Base-by-base conservation (phyloP, 1,140 invertebrate genomes). In the Dryas iulia region DNA sequence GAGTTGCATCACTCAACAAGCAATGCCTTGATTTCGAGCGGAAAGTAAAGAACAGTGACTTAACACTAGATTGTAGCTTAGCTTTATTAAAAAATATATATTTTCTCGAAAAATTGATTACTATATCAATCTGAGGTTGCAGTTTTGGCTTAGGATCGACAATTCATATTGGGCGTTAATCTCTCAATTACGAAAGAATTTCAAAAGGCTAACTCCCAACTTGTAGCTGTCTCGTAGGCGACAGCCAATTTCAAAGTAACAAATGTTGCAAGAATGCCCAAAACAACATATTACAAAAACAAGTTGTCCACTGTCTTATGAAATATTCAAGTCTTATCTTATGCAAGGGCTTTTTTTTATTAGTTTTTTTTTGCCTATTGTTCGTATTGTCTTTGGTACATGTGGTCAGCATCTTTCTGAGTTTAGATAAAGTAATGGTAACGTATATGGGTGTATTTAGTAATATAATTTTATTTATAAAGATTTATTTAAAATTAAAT, bases 331-430 rank as follows among this genome's bases (percentile, higher is more conserved):
- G n/a, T 30, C 18, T 24, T 26, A 28, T 59, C n/a, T n/a, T 30
- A 59, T 59, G 58, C 31, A 59, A 59, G 39, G 18, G n/a, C 11
- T 59, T 59, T 58, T 53, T 33, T 59, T 59, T 59, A 35, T 59
- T 35, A 35, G 18, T 59, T 59, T 33, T 33, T 59, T 33, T 33
- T 8, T 11, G 18, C 30, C n/a, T 39, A 7, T 59, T 59, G 25
- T 57, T 28, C 0, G 14, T 21, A 18, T 6, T 14, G 7, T 18
- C 5, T 28, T 28, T 28, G 26, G 30, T 31, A 26, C 59, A 61
- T 61, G 35, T 61, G 59, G 59, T 61, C 28, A 31, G 35, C 59
- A 61, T 14, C 23, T 47, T 61, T 61, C 35, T 61, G 35, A 18
- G 14, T 2, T 47, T 47, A 47, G n/a, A 6, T 5, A 3, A 47